phyloP scores from a whole-genome alignment of 1,140 invertebrate species.

The Sinonovacula constricta region DNA sequence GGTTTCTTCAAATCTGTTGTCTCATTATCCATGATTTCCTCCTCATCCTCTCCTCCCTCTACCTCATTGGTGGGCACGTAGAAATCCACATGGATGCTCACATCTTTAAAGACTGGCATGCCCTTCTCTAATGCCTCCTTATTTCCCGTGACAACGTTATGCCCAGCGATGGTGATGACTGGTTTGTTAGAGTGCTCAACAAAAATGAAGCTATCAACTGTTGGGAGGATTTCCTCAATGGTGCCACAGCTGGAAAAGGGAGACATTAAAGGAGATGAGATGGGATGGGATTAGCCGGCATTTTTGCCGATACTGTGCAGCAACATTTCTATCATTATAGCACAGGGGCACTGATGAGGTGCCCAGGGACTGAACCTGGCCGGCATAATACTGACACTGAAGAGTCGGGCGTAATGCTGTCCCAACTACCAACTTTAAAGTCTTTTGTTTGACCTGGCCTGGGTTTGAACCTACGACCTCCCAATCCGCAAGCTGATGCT shows the following conservation, averaged over 20 bases:
- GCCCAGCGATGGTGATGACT: slow-evolving; percentile 89
- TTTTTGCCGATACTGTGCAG: too few relatives aligned
- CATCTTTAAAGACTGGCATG: slow-evolving; percentile 87
- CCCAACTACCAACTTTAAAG: too few relatives aligned
- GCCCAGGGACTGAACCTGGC: too few relatives aligned
- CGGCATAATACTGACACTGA: too few relatives aligned
- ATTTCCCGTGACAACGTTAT: slow-evolving; percentile 88
- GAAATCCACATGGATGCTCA: slow-evolving; percentile 80
- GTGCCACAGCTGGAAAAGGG: slow-evolving; percentile 62
- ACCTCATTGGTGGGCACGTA: slow-evolving; percentile 80
- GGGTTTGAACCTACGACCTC: too few relatives aligned
- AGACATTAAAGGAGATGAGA: slow-evolving; percentile 24
- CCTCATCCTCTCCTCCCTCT: slow-evolving; percentile 62
- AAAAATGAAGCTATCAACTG: slow-evolving; percentile 90
- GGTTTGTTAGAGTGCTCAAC: slow-evolving; percentile 91
- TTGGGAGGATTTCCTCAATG: slow-evolving; percentile 82
- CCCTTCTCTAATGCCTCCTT: slow-evolving; percentile 91
- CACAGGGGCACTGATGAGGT: too few relatives aligned
- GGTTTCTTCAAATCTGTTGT: slow-evolving; percentile 22
- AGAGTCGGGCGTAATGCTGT: too few relatives aligned
- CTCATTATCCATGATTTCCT: slow-evolving; percentile 22
- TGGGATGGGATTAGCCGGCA: too few relatives aligned
- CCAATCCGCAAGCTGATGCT: too few relatives aligned
- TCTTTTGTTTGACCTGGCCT: too few relatives aligned
- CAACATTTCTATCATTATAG: too few relatives aligned